Evolutionary conservation across 2,113 vertebrate genomes (phyloP).

Genomic region (Eclectus roratus): DNA sequence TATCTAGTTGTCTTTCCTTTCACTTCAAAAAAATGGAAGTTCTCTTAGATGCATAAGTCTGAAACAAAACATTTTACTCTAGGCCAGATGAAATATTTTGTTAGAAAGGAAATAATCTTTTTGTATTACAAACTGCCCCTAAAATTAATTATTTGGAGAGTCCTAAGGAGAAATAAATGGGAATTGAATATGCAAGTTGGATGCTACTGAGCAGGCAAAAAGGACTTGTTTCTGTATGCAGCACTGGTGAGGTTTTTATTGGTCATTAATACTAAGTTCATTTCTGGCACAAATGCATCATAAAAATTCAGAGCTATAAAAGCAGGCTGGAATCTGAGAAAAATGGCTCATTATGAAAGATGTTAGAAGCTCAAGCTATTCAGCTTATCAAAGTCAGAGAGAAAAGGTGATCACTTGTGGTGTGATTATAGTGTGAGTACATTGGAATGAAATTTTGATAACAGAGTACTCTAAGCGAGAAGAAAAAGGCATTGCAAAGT

Average conservation of each 20-base stretch:
- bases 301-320: not conserved
- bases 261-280: not conserved
- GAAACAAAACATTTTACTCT: not conserved
- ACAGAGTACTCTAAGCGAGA: not conserved
- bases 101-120: slow-evolving; percentile 4
- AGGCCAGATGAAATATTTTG: not conserved
- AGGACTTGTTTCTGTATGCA: not conserved
- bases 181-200: not conserved
- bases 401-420: not conserved
- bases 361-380: not conserved
- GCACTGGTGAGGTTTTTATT: not conserved
- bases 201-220: not conserved
- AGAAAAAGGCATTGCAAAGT: not conserved
- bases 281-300: not conserved
- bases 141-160: slow-evolving; percentile 13
- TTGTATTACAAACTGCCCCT: not conserved
- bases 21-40: not conserved
- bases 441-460: not conserved
- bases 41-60: not conserved
- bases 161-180: slow-evolving; percentile 16
- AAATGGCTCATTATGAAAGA: not conserved
- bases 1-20: not conserved
- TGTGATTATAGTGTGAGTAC: not conserved
- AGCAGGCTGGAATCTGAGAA: not conserved
- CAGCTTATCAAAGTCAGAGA: not conserved